Conservation (phyloP, 2,113 vertebrate species). For the Rousettus leschenaultii region DNA sequence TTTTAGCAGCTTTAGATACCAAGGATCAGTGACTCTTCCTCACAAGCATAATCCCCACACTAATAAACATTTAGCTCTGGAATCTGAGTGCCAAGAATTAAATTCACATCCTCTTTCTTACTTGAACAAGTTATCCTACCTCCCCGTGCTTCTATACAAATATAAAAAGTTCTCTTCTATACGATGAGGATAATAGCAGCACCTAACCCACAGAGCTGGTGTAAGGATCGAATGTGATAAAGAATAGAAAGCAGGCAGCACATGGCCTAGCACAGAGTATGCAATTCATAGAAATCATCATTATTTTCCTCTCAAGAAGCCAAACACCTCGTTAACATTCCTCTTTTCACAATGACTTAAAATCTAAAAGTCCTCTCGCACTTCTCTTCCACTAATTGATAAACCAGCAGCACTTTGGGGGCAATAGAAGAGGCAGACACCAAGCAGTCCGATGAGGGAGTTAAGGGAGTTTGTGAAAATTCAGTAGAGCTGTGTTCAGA, state of each 20-base stretch:
- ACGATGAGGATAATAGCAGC: background rate
- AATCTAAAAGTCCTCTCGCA: background rate
- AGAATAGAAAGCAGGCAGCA: background rate
- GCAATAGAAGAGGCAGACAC: background rate
- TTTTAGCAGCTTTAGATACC: background rate
- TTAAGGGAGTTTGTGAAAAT: constrained; percentile 2
- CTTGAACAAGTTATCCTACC: background rate
- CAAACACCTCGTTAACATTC: background rate
- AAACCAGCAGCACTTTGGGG: background rate
- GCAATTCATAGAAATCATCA: background rate
- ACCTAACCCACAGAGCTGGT: background rate
- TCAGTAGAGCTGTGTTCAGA: background rate
- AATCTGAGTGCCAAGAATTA: background rate
- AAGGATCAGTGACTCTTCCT: background rate
- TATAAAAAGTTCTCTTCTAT: background rate
- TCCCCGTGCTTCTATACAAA: background rate
- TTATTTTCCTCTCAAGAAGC: background rate
- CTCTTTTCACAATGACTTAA: background rate
- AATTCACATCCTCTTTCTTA: background rate
- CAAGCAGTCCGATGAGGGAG: background rate
- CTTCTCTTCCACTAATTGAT: background rate
- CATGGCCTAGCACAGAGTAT: background rate
- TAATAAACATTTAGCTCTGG: background rate
- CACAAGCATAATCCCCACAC: background rate
- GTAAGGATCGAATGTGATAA: background rate